Base-by-base conservation (phyloP, 1,140 invertebrate species). In the Paralvinella palmiformis region DNA sequence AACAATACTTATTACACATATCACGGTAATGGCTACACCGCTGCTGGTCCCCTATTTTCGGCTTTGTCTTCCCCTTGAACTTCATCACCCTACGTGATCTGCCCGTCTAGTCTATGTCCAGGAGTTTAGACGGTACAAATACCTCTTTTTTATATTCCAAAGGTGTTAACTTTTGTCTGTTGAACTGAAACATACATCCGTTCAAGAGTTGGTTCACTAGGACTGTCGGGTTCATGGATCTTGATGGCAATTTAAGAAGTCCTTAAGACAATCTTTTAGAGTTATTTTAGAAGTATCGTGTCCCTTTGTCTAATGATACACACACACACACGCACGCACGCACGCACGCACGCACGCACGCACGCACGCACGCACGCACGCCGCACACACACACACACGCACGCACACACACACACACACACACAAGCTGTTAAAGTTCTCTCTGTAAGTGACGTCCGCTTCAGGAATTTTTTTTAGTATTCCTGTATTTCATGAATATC, bases 301-400 rank as follows among this genome's bases (percentile, higher is more conserved):
- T n/a, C n/a, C n/a, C n/a, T n/a, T n/a, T n/a, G n/a, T n/a, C n/a
- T n/a, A n/a, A n/a, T n/a, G n/a, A n/a, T n/a, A n/a, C n/a, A n/a
- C 64, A 27, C 57, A 48, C 59, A 55, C 59, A 35, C 64, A 56
- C 37, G 48, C 59, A 36, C 64, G 64, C 64, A 62, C 64, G 59
- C 64, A 65, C 64, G 45, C 64, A 65, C 64, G 45, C 64, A 65
- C 64, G 59, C 64, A 65, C 59, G 59, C 64, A 65, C 63, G 57
- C 63, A 52, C 63, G 58, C 58, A 65, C 63, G 58, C 63, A 65
- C 64, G 59, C 64, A 65, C 64, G 59, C 64, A 65, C 64, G 33
- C 58, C 61, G 10, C 45, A 50, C n/a, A n/a, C n/a, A n/a, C n/a
- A n/a, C n/a, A n/a, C n/a, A n/a, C n/a, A n/a, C n/a, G n/a, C n/a